phyloP scores from a whole-genome alignment of 2,888 invertebrate genomes.

The Phymatocera aterrima region DNA sequence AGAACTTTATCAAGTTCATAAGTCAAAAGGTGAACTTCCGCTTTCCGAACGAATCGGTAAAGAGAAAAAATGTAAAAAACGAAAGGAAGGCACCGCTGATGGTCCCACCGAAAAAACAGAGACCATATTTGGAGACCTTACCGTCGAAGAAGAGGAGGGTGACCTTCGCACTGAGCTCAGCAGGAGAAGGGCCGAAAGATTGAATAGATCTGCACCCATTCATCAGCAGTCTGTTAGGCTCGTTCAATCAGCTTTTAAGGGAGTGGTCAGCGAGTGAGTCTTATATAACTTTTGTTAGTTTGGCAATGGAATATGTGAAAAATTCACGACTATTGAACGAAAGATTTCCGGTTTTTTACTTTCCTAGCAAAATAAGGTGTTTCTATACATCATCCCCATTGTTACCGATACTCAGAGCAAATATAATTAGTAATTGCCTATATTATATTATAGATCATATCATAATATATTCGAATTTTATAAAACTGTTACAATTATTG shows the following conservation, averaged over 20 bases:
- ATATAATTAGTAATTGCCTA: background rate
- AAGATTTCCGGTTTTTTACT: background rate
- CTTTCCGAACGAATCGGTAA: conserved; percentile 68
- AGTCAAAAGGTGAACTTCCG: conserved; percentile 64
- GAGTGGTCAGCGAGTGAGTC: conserved; percentile 76
- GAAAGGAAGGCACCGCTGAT: conserved; percentile 57
- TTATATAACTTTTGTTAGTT: conserved; percentile 7
- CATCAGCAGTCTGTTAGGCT: conserved; percentile 74
- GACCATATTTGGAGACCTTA: conserved; percentile 61
- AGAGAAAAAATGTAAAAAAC: conserved; percentile 68
- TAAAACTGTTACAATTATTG: background rate
- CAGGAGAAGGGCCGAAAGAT: conserved; percentile 76
- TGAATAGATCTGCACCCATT: conserved; percentile 71
- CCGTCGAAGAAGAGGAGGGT: conserved; percentile 68
- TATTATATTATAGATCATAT: too few species aligned
- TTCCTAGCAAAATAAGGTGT: background rate
- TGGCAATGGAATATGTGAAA: too few species aligned
- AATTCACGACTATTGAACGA: too few species aligned
- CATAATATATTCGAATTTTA: background rate
- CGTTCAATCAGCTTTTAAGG: conserved; percentile 76
- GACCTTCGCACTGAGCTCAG: conserved; percentile 77
- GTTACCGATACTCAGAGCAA: too few species aligned
- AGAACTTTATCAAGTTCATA: conserved; percentile 74
- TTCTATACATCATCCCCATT: too few species aligned
- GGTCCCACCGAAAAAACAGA: conserved; percentile 57